A percentile compares a stretch with the other conserved stretches of the same genome.
Conservation (phyloP, 2,888 invertebrate species). For the Patella pellucida region DNA sequence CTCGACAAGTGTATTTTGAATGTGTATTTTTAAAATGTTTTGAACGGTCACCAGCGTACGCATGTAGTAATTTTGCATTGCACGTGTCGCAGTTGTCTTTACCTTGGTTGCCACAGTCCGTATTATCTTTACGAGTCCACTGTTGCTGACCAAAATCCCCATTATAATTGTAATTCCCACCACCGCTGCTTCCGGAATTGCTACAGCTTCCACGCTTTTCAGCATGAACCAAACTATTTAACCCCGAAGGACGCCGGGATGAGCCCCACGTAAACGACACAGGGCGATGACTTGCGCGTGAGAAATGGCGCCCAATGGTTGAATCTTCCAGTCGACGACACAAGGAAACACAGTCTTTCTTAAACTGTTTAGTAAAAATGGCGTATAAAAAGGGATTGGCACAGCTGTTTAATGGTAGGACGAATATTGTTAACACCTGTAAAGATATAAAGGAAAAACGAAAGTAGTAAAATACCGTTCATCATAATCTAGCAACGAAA, state of each 20-base stretch:
- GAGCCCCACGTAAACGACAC: conserved; percentile 43
- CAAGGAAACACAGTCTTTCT: conserved; percentile 95
- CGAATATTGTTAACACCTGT: conserved; percentile 89
- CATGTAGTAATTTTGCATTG: not conserved
- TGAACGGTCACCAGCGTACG: no score
- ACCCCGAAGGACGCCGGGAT: conserved; percentile 45
- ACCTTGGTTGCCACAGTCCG: not conserved
- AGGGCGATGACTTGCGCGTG: conserved; percentile 52
- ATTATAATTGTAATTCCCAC: conserved; percentile 31
- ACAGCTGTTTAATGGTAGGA: conserved; percentile 94
- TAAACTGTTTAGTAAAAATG: conserved; percentile 96
- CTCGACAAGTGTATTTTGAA: not conserved
- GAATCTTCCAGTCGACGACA: conserved; percentile 92
- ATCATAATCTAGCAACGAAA: no score
- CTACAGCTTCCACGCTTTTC: conserved; percentile 49
- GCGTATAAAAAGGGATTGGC: conserved; percentile 99
- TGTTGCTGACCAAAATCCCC: not conserved
- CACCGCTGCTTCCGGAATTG: conserved; percentile 43
- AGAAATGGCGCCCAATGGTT: conserved; percentile 59
- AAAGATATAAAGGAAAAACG: conserved; percentile 62
- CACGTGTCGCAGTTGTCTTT: not conserved
- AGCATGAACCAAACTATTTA: conserved; percentile 43
- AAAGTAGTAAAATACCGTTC: no score
- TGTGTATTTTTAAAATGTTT: not conserved
- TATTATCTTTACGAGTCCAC: not conserved